Evolutionary conservation across 2,113 vertebrate genomes (phyloP).

Genomic region (Mionectes macconnelli): DNA sequence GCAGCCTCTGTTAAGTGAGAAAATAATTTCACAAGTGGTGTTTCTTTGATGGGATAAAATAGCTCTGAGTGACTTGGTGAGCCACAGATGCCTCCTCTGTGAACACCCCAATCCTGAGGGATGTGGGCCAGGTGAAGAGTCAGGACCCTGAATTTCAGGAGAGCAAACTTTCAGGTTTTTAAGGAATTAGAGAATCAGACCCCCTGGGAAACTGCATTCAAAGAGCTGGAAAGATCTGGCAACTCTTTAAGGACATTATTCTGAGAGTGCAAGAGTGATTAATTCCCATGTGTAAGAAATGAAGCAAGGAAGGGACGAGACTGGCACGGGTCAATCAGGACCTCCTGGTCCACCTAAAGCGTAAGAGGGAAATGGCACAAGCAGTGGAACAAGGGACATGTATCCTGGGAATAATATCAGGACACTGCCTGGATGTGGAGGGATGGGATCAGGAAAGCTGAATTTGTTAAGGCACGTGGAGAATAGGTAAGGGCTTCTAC

Average conservation of each 20-base stretch:
- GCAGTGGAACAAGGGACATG: not conserved
- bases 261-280: accelerated
- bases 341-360: not conserved
- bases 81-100: accelerated
- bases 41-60: not conserved
- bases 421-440: not conserved
- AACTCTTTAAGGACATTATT: not conserved
- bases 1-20: not conserved
- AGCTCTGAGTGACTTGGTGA: not conserved
- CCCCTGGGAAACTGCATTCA: not conserved
- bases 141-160: not conserved
- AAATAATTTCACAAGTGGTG: not conserved
- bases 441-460: not conserved
- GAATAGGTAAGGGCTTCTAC: not conserved
- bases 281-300: not conserved
- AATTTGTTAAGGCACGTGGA: not conserved
- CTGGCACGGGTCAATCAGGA: not conserved
- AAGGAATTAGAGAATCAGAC: not conserved
- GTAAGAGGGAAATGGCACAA: not conserved
- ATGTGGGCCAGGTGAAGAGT: not conserved
- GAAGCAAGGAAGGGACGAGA: not conserved
- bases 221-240: not conserved
- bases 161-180: not conserved
- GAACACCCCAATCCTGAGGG: not conserved
- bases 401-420: not conserved